Conservation (phyloP, 2,113 vertebrate species). For the Ibidorhyncha struthersii region DNA sequence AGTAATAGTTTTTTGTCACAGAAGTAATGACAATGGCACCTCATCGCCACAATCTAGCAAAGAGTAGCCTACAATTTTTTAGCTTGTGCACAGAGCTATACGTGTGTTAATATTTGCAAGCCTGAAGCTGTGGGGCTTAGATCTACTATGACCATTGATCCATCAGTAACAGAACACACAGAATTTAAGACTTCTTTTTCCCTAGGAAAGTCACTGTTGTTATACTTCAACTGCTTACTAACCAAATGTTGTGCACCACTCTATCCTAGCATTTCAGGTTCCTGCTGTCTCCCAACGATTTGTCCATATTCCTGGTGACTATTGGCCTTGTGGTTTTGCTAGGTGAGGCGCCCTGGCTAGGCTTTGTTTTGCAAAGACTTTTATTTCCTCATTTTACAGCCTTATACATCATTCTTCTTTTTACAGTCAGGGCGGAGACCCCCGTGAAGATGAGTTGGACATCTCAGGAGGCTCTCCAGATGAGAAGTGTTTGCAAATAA, state of each 20-base stretch:
- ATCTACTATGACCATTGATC: background rate
- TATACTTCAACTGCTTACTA: background rate
- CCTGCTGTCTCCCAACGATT: background rate
- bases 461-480: background rate
- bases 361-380: slow-evolving; percentile 3
- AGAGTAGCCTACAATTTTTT: background rate
- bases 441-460: background rate
- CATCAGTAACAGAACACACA: background rate
- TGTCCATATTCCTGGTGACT: background rate
- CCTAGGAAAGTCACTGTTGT: background rate
- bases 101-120: background rate
- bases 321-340: background rate
- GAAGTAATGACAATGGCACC: background rate
- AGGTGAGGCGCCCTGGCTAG: background rate
- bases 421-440: background rate
- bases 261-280: background rate
- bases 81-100: background rate
- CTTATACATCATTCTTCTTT: background rate
- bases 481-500: background rate
- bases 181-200: background rate
- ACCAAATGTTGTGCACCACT: background rate
- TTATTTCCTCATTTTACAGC: slow-evolving; percentile 24
- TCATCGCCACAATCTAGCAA: background rate
- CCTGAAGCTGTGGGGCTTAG: background rate
- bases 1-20: background rate